A percentile compares a stretch with the other conserved stretches of the same genome.
These are phyloP conservation scores for Macroglossus sobrinus DNA, from an alignment of 2,113 vertebrate species.

Conservation along the genomic window DNA sequence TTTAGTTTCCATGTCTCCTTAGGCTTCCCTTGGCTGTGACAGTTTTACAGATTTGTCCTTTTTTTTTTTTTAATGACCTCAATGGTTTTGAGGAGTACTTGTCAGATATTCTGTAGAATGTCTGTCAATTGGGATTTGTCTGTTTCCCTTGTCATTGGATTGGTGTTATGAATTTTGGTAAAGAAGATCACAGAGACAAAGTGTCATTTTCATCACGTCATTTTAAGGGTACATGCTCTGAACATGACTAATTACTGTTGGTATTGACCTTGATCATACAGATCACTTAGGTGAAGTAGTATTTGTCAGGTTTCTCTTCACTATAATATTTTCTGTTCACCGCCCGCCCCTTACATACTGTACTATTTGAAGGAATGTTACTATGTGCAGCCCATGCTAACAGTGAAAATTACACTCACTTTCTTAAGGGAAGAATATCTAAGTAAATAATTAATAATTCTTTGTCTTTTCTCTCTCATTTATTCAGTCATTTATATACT, in stretches of 20 bases:
- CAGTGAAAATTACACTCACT: too few species aligned
- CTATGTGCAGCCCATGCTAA: not conserved
- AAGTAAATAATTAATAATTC: not conserved
- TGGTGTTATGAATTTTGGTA: not conserved
- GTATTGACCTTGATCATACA: not conserved
- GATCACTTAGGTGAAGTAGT: not conserved
- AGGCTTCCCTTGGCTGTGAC: not conserved
- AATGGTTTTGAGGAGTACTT: not conserved
- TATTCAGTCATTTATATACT: not conserved
- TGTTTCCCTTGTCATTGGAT: not conserved
- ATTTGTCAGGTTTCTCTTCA: not conserved
- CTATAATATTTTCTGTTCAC: not conserved
- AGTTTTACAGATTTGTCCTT: not conserved
- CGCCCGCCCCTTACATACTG: not conserved
- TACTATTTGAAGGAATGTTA: not conserved
- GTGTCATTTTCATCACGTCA: not conserved
- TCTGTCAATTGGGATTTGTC: not conserved
- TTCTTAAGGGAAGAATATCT: not conserved
- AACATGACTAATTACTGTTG: not conserved
- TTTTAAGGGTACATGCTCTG: not conserved
- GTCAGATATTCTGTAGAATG: not conserved
- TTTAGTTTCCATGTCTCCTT: not conserved
- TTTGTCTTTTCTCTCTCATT: not conserved
- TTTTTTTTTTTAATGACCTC: not conserved
- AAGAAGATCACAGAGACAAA: not conserved